phyloP scores from a whole-genome alignment of 2,888 invertebrate species.

The Sinopyrophorus schimmeli region DNA sequence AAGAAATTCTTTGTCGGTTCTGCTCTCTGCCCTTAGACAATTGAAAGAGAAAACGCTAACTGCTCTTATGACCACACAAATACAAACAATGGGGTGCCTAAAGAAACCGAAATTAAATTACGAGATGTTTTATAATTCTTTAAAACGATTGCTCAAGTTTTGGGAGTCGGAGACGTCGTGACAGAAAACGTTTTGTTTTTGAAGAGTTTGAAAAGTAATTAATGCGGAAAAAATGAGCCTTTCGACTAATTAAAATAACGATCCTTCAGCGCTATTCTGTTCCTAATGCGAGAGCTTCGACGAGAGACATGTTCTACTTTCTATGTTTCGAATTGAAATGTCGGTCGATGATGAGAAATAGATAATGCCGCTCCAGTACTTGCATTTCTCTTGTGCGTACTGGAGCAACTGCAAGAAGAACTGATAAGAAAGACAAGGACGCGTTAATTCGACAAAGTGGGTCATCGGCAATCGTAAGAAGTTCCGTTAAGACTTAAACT shows the following conservation, averaged over 20 bases:
- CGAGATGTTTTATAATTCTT: no score
- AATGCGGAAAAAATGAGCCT: background rate
- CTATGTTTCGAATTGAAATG: slow-evolving; percentile 25
- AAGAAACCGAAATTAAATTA: slow-evolving; percentile 1
- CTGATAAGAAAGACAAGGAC: slow-evolving; percentile 41
- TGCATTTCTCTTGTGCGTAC: slow-evolving; percentile 40
- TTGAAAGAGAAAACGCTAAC: slow-evolving; percentile 35
- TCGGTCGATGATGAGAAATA: slow-evolving; percentile 31
- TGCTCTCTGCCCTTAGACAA: slow-evolving; percentile 45
- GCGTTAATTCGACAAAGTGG: slow-evolving; percentile 36
- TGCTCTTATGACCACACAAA: slow-evolving; percentile 10
- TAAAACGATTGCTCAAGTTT: slow-evolving; percentile 1
- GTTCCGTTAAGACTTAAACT: slow-evolving; percentile 34
- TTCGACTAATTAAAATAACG: slow-evolving; percentile 1
- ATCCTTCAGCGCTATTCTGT: no score
- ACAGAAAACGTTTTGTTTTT: background rate
- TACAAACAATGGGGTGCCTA: slow-evolving; percentile 9
- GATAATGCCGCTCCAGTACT: slow-evolving; percentile 29
- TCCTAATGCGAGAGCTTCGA: no score
- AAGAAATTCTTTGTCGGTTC: no score
- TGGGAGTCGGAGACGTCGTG: background rate
- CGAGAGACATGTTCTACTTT: slow-evolving; percentile 28
- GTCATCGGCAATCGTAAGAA: slow-evolving; percentile 33
- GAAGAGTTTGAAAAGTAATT: background rate
- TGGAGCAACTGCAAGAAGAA: slow-evolving; percentile 33